These are phyloP conservation scores for Bathynomus jamesi DNA, from an alignment of 1,140 invertebrate species.

Conservation along the genomic window DNA sequence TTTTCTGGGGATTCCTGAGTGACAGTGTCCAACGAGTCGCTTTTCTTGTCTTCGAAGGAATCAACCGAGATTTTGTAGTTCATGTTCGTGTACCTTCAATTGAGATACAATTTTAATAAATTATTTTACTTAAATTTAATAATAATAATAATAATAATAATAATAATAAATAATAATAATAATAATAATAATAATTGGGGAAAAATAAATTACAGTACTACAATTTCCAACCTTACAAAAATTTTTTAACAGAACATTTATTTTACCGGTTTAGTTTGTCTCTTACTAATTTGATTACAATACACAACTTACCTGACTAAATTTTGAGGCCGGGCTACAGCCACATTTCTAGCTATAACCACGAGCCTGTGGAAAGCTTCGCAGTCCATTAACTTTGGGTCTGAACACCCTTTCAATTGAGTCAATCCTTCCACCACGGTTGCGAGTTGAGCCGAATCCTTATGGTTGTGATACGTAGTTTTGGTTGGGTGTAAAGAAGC, in stretches of 20 bases:
- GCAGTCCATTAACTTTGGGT: constrained; percentile 65
- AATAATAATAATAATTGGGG: no score
- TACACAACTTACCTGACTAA: constrained; percentile 68
- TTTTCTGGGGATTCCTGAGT: constrained; percentile 8
- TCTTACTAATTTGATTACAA: no score
- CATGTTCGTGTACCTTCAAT: background rate
- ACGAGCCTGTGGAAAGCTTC: constrained; percentile 84
- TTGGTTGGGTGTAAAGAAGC: constrained; percentile 66
- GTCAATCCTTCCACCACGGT: constrained; percentile 60
- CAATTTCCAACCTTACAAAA: no score
- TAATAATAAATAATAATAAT: no score
- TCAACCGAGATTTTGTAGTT: background rate
- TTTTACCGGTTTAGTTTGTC: no score
- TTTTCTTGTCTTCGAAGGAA: background rate
- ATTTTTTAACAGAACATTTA: no score
- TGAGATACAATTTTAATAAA: no score
- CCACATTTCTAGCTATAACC: constrained; percentile 73
- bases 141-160: no score
- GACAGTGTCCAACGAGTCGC: background rate
- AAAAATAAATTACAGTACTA: background rate
- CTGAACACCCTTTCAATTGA: constrained; percentile 51
- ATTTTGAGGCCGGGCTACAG: constrained; percentile 71
- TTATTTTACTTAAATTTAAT: no score
- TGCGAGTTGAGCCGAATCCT: constrained; percentile 44
- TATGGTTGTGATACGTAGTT: constrained; percentile 72